Evolutionary conservation across 2,888 invertebrate genomes (phyloP).

Genomic region (Acanthosoma haemorrhoidale): DNA sequence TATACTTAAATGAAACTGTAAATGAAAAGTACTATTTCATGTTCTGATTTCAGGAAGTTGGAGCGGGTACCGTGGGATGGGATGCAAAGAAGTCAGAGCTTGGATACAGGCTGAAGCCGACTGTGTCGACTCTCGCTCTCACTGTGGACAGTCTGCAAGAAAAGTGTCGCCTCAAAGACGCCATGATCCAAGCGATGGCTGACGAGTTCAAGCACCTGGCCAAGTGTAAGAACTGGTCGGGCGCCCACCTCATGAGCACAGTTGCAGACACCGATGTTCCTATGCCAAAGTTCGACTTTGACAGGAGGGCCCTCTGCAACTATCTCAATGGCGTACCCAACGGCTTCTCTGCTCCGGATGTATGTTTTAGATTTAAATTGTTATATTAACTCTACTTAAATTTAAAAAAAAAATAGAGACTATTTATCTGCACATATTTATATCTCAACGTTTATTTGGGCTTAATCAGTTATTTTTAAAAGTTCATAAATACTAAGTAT

Average conservation of each 20-base stretch:
- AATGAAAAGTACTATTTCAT: too few species aligned
- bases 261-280: slow-evolving; percentile 27
- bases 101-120: slow-evolving; percentile 30
- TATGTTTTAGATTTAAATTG: neutral
- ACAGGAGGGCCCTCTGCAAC: slow-evolving; percentile 38
- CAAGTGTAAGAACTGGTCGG: slow-evolving; percentile 33
- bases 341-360: neutral
- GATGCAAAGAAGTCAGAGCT: slow-evolving; percentile 16
- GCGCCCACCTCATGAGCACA: slow-evolving; percentile 29
- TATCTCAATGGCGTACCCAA: slow-evolving; percentile 34
- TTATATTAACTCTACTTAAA: neutral
- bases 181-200: slow-evolving; percentile 40
- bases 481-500: neutral
- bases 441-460: too few species aligned
- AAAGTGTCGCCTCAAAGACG: slow-evolving; percentile 37
- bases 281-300: slow-evolving; percentile 39
- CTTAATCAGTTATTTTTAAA: neutral
- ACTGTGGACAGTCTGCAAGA: slow-evolving; percentile 33
- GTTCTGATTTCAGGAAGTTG: slow-evolving; percentile 34
- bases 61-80: slow-evolving; percentile 36
- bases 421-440: neutral
- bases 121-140: slow-evolving; percentile 30
- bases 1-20: too few species aligned
- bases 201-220: slow-evolving; percentile 39
- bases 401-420: too few species aligned